Evolutionary conservation across 2,888 invertebrate species (phyloP), one percentile per base, ranked within the genome.

Genomic region (Callyntrura sp.): DNA sequence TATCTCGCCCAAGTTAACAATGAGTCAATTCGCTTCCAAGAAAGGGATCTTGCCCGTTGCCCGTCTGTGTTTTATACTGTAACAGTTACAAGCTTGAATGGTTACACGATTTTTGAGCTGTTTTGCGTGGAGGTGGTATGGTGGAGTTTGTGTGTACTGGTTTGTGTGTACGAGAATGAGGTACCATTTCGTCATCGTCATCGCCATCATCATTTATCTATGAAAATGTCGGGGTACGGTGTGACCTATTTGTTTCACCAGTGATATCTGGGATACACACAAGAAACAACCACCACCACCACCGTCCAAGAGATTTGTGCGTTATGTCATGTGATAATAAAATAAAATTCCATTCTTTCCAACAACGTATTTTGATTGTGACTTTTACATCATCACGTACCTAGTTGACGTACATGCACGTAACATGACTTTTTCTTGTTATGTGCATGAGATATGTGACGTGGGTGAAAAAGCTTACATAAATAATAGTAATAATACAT

Each of bases 221-320:
- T n/a, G n/a, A 35, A 35, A 57, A 60, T 79, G 57, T 57, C 43
- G 57, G 20, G 11, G 55, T n/a, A n/a, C n/a, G n/a, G n/a, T n/a
- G 5, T 28, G 79, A 79, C 79, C 60, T 79, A 79, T 60, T 79
- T 79, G 60, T 60, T 43, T 79, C 60, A 60, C 43, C 20, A 43
- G 35, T 11, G 35, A 28, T n/a, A 28, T 57, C 76, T 45, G 76
- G 43, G 11, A 12, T 70, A 12, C 5, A 65, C 25, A 5, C 6
- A n/a, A n/a, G n/a, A n/a, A n/a, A n/a, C n/a, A n/a, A n/a, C n/a
- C n/a, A n/a, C 20, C 28, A 65, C n/a, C n/a, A n/a, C 12, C 25
- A 35, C 28, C 4, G 65, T 68, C 65, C 28, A 28, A 23, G 55
- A 55, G 78, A 20, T n/a, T 25, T 25, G 11, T 12, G 23, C 8